phyloP scores from a whole-genome alignment of 2,113 vertebrate genomes.

The Willisornis vidua region DNA sequence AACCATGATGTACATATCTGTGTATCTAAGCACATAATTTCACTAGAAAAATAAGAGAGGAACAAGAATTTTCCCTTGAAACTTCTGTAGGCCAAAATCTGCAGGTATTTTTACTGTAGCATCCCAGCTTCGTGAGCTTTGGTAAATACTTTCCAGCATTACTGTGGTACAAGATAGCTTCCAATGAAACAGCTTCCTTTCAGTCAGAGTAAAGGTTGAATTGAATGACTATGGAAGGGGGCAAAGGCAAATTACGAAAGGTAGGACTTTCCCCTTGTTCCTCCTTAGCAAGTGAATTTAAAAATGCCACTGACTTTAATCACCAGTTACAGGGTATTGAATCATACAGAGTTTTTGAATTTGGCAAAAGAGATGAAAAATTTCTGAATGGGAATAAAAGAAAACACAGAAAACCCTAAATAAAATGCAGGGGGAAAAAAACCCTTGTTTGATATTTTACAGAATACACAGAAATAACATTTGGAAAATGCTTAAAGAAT shows the following conservation, averaged over 20 bases:
- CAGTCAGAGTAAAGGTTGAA: neutral
- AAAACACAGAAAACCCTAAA: conserved; percentile 45
- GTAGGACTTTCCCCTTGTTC: neutral
- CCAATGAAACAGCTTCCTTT: neutral
- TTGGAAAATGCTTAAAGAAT: conserved; percentile 69
- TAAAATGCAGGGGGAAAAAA: neutral
- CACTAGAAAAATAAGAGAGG: neutral
- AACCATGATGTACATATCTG: neutral
- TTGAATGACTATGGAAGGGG: neutral
- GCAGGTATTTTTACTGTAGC: neutral
- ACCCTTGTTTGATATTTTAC: conserved; percentile 15
- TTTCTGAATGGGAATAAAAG: conserved; percentile 42
- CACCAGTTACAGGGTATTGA: neutral
- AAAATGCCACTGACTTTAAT: conserved; percentile 37
- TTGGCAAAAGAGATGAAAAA: conserved; percentile 8
- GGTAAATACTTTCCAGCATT: neutral
- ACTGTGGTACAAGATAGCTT: neutral
- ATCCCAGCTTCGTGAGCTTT: neutral
- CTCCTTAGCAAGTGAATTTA: neutral
- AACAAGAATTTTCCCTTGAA: neutral
- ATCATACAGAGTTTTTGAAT: neutral
- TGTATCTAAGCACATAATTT: neutral
- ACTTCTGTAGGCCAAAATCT: neutral
- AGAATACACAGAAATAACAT: conserved; percentile 61
- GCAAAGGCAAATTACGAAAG: neutral